phyloP scores from a whole-genome alignment of 2,888 invertebrate species.

The Hirtodrosophila histrioides region DNA sequence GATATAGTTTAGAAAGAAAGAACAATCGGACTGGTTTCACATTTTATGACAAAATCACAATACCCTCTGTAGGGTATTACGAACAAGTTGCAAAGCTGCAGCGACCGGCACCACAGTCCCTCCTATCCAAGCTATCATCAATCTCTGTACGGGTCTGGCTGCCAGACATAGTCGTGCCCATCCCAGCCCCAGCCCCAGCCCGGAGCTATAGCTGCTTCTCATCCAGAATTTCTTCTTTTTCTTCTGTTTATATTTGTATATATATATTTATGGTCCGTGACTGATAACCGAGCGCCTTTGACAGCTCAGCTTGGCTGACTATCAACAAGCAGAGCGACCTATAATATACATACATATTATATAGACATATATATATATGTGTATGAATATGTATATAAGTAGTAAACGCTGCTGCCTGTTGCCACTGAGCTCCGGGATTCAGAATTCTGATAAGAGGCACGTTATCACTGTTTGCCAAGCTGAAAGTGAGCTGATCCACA shows the following conservation, averaged over 20 bases:
- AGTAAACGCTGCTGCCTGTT: constrained; percentile 9
- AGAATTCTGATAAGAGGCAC: constrained; percentile 47
- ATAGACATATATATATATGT: constrained; percentile 7
- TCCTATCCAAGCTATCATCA: constrained; percentile 23
- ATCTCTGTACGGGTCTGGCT: constrained; percentile 19
- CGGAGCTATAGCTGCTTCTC: constrained; percentile 22
- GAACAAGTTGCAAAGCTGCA: constrained; percentile 12
- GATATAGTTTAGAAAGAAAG: no score
- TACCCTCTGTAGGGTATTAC: no score
- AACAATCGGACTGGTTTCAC: no score
- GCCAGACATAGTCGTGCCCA: constrained; percentile 22
- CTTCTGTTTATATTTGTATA: neutral
- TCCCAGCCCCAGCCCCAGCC: constrained; percentile 3
- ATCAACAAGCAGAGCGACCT: constrained; percentile 63
- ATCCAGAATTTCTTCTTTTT: constrained; percentile 28
- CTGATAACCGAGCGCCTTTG: constrained; percentile 60
- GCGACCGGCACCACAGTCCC: constrained; percentile 9
- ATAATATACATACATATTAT: constrained; percentile 32
- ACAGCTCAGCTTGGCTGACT: constrained; percentile 52
- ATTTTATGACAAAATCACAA: no score
- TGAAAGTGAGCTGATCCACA: constrained; percentile 71
- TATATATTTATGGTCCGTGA: constrained; percentile 43
- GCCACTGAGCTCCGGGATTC: constrained; percentile 54
- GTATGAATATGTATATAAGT: constrained; percentile 5
- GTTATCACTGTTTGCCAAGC: constrained; percentile 65